These are phyloP conservation scores for Drosophila pandora DNA, from an alignment of 1,140 invertebrate genomes.

Conservation along the genomic window DNA sequence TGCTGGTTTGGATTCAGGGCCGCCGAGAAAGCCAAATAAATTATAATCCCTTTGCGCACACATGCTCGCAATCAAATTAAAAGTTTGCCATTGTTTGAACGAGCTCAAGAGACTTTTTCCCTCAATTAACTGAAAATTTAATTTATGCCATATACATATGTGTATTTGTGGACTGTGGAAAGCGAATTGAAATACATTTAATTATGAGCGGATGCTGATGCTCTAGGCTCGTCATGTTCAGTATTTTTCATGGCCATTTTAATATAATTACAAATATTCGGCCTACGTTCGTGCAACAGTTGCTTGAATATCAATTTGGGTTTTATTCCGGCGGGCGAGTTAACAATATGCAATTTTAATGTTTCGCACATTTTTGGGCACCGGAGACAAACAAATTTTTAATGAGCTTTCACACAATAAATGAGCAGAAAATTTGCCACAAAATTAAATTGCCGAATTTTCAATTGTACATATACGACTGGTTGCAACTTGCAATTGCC, in stretches of 20 bases:
- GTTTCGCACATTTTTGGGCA: slow-evolving; percentile 21
- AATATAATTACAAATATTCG: slow-evolving; percentile 61
- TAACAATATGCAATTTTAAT: slow-evolving; percentile 57
- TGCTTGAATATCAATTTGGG: slow-evolving; percentile 56
- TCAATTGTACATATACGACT: neutral
- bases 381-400: slow-evolving; percentile 52
- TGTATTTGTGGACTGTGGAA: neutral
- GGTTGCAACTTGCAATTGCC: neutral
- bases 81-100: slow-evolving; percentile 43
- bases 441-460: slow-evolving; percentile 50
- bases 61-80: slow-evolving; percentile 31
- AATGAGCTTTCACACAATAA: slow-evolving; percentile 65
- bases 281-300: slow-evolving; percentile 29
- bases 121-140: slow-evolving; percentile 46
- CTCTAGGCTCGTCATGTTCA: slow-evolving; percentile 31
- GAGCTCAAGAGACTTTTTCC: slow-evolving; percentile 14
- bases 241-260: slow-evolving; percentile 62
- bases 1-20: neutral
- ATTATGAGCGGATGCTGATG: slow-evolving; percentile 21
- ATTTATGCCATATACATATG: slow-evolving; percentile 25
- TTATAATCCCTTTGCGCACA: slow-evolving; percentile 24
- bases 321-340: slow-evolving; percentile 37
- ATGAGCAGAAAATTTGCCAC: slow-evolving; percentile 43
- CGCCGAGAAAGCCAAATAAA: slow-evolving; percentile 22
- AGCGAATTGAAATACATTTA: slow-evolving; percentile 46